Evolutionary conservation across 1,140 invertebrate genomes (phyloP), one percentile per base, ranked within the genome.

Genomic region (Cydia strobilella): DNA sequence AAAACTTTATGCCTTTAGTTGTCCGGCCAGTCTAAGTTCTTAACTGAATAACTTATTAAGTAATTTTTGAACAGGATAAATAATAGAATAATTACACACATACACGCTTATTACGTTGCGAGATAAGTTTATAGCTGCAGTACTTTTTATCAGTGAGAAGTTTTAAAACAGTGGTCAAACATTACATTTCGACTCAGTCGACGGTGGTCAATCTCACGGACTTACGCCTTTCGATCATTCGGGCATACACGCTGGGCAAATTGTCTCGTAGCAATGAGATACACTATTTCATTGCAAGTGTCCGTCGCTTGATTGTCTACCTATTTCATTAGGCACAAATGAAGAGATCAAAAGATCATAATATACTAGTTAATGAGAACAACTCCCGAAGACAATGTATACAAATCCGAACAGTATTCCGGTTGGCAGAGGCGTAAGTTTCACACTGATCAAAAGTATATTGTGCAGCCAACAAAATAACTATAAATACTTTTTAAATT

Each of bases 101-200:
- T 87, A 85, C 86, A 88, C 80, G 90, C 90, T 91, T 89, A 79
- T 84, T 91, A 82, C 77, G 84, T 91, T 90, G 86, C 87, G 79
- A 83, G 77, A 45, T 84, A 76, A 83, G 80, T 84, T 84, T 77
- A 79, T 79, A 80, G 69, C 75, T 81, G 76, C 59, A 62, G 74
- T 76, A 74, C 76, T 65, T 80, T 74, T 69, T 9, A 74, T 69
- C 76, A 74, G n/a, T 76, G 69, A 62, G 25, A 63, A 45, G 13
- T 15, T 45, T 45, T 13, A 13, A 75, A 63, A 13, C 18, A 13
- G 18, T 12, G 4, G 27, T 2, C n/a, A 20, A 23, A 20, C 15
- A 25, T 31, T 31, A 2, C 3, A 51, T 51, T n/a, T 51, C 48
- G 4, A n/a, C 42, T 63, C 42, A 45, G 13, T 45, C 42, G 10